These are phyloP conservation scores for Sebastolobus alascanus DNA, from an alignment of 2,797 vertebrate genomes.

Conservation along the genomic window DNA sequence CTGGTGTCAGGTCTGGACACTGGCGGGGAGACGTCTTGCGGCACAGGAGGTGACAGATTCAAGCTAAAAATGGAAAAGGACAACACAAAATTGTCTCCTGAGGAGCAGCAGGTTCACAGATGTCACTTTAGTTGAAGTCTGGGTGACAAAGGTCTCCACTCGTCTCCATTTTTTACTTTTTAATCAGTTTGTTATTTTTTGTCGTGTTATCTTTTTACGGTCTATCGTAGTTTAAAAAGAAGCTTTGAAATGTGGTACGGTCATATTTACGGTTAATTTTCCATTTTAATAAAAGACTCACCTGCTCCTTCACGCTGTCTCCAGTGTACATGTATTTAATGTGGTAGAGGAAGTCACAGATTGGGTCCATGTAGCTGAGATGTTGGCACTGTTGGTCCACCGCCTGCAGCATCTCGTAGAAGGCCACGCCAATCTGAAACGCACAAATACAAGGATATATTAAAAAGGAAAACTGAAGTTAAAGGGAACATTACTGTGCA, in stretches of 20 bases:
- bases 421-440: conserved; percentile 96
- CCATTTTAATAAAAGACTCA: conserved; percentile 46
- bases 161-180: background rate
- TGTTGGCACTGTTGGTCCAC: conserved; percentile 94
- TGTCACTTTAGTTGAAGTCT: background rate
- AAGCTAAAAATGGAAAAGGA: conserved; percentile 20
- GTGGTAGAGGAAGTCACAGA: conserved; percentile 99
- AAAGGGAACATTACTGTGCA: background rate
- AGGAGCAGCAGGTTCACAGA: conserved; percentile 4
- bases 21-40: background rate
- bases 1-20: conserved; percentile 36
- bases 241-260: background rate
- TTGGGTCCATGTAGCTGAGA: conserved; percentile 95
- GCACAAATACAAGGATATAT: background rate
- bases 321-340: conserved; percentile 99
- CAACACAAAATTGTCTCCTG: conserved; percentile 3
- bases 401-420: conserved; percentile 98
- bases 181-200: background rate
- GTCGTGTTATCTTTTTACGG: background rate
- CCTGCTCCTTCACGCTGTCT: conserved; percentile 98
- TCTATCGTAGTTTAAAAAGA: background rate
- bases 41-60: conserved; percentile 25
- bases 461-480: background rate
- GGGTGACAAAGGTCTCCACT: background rate
- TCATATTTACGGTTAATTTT: background rate